phyloP scores from a whole-genome alignment of 2,888 invertebrate genomes.

The Chaitophorus viminalis region DNA sequence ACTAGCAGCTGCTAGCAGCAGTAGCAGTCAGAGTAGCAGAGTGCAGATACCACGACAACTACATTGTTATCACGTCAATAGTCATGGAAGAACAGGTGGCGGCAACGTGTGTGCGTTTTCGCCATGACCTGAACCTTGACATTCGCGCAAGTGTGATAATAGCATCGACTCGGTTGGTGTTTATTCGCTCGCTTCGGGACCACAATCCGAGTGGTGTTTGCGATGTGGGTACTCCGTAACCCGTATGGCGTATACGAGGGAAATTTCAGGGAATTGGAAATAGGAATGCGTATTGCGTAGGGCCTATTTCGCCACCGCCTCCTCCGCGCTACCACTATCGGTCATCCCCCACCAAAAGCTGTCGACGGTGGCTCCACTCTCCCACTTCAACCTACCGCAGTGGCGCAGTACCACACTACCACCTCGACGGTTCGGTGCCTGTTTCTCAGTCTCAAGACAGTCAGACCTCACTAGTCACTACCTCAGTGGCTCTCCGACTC shows the following conservation, averaged over 20 bases:
- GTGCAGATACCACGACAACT: too few species aligned
- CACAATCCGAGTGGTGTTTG: too few species aligned
- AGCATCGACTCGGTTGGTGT: background rate
- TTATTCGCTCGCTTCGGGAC: background rate
- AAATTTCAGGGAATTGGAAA: too few species aligned
- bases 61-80: background rate
- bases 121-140: constrained; percentile 41
- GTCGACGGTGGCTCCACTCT: background rate
- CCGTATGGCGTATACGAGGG: too few species aligned
- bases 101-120: background rate
- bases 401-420: too few species aligned
- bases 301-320: background rate
- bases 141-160: constrained; percentile 34
- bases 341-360: background rate
- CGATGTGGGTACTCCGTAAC: too few species aligned
- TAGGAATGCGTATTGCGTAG: background rate
- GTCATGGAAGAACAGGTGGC: background rate
- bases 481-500: background rate
- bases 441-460: too few species aligned
- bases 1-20: too few species aligned
- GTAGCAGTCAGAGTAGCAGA: too few species aligned
- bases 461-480: background rate
- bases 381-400: background rate
- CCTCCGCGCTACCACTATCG: background rate
- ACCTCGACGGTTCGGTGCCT: too few species aligned